These are phyloP conservation scores for Parascotia fuliginaria DNA, from an alignment of 2,888 invertebrate genomes.

Conservation along the genomic window DNA sequence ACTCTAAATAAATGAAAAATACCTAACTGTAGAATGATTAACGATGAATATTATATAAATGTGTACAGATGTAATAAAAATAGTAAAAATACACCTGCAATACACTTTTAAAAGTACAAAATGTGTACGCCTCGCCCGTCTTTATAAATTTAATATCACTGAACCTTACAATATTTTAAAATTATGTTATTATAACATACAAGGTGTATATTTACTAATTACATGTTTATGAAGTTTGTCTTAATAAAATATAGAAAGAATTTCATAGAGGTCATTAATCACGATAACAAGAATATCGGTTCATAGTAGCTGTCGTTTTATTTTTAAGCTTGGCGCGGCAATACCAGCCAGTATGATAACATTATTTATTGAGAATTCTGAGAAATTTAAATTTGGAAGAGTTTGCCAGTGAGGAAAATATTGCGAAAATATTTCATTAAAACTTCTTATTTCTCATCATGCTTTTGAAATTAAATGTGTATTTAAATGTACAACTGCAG, in stretches of 20 bases:
- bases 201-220: constrained; percentile 28
- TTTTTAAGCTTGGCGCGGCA: constrained; percentile 34
- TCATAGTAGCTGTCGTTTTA: constrained; percentile 29
- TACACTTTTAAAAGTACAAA: too few species aligned
- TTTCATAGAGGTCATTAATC: constrained; percentile 34
- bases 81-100: too few species aligned
- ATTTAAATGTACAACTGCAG: too few species aligned
- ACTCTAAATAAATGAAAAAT: too few species aligned
- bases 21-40: too few species aligned
- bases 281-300: constrained; percentile 36
- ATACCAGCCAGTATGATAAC: constrained; percentile 23
- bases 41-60: too few species aligned
- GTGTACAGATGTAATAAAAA: too few species aligned
- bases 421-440: background rate
- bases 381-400: constrained; percentile 3
- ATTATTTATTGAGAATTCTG: constrained; percentile 1
- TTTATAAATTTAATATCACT: too few species aligned
- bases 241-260: constrained; percentile 23
- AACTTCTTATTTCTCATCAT: too few species aligned
- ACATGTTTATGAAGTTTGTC: constrained; percentile 13
- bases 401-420: background rate
- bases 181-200: background rate
- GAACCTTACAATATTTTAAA: too few species aligned
- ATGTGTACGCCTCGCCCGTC: too few species aligned
- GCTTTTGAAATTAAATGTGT: too few species aligned